Evolutionary conservation across 2,113 vertebrate species (phyloP), one percentile per base, ranked within the genome.

Genomic region (Gorsachius goisagi): DNA sequence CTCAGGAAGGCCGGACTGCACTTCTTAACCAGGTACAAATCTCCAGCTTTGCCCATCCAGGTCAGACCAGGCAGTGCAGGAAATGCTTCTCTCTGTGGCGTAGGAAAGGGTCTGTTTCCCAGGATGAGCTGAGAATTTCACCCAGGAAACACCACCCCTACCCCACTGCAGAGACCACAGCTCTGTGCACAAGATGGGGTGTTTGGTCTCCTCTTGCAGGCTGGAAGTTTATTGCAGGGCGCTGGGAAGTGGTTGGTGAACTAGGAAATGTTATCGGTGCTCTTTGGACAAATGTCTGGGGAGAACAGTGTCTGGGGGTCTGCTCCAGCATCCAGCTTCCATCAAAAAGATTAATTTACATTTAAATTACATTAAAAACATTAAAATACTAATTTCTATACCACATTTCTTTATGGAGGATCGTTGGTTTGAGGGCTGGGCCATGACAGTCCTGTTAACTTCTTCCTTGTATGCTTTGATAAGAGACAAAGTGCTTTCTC

Each of bases 161-260:
- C 2, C 9, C 32, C 33, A 14, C 3, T 13, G 20, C 64, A 78
- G 39, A 74, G 33, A 28, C 30, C 22, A 23, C 5, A 23, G 63
- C 9, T 88, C 56, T 28, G 0, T 41, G 50, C 21, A 33, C 1
- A 0, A 9, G 24, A 12, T 4, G 26, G 56, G 27, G 11, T 1
- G 0, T 41, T 41, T 6, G 56, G 6, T 63, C 67, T 84, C 13
- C 44, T 82, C 33, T 47, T 75, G 68, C n/a, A 66, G 50, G 26
- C 27, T 21, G 15, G 37, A 37, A 55, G n/a, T 3, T 37, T 22
- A 14, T 8, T 37, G 33, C 56, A 53, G n/a, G 37, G 24, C 26
- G 22, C 30, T 72, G 32, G 80, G 68, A 58, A 58, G 22, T 4
- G 32, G 2, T 50, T 41, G 55, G n/a, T 32, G 52, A 53, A 17